Percentiles rank a stretch among this genome's conserved stretches.
Evolutionary conservation across 30 jellyfish, hydroid and myxozoan species (phyloP).

Genomic region (Rhopilema esculentum): DNA sequence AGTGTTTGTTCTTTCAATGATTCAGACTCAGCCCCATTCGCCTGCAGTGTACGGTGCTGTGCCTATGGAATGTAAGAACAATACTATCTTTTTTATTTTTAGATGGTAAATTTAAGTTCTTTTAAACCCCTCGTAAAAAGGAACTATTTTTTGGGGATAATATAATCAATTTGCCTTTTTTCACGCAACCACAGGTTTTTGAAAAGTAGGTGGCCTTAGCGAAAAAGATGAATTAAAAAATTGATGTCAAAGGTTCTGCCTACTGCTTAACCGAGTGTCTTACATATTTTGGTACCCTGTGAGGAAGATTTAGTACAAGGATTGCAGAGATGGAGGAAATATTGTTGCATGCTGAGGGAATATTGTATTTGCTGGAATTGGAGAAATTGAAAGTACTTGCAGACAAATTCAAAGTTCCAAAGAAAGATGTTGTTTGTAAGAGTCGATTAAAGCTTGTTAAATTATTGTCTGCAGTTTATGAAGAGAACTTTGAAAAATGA

Average conservation of each 20-base stretch:
- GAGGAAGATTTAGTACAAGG: background rate
- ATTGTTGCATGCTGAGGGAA: background rate
- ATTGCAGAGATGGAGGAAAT: background rate
- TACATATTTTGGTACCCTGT: background rate
- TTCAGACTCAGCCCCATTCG: background rate
- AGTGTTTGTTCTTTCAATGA: background rate
- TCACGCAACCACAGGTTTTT: too few relatives aligned
- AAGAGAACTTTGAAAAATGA: constrained; percentile 2
- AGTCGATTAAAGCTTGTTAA: constrained; percentile 12
- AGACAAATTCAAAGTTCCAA: constrained; percentile 9
- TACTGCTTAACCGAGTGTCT: background rate
- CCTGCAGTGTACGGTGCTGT: background rate
- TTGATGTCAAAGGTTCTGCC: background rate
- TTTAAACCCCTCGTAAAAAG: background rate
- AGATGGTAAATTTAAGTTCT: background rate
- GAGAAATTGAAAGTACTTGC: constrained; percentile 18
- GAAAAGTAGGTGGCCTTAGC: too few relatives aligned
- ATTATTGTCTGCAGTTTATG: background rate
- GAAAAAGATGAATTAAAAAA: background rate
- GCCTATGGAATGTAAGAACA: too few relatives aligned
- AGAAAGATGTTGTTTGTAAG: constrained; percentile 12
- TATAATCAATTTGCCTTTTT: too few relatives aligned
- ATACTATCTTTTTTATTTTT: too few relatives aligned
- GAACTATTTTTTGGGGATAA: too few relatives aligned
- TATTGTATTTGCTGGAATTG: background rate